These are phyloP conservation scores for Amblyopsis hoosieri DNA, from an alignment of 2,797 vertebrate genomes.

Conservation along the genomic window DNA sequence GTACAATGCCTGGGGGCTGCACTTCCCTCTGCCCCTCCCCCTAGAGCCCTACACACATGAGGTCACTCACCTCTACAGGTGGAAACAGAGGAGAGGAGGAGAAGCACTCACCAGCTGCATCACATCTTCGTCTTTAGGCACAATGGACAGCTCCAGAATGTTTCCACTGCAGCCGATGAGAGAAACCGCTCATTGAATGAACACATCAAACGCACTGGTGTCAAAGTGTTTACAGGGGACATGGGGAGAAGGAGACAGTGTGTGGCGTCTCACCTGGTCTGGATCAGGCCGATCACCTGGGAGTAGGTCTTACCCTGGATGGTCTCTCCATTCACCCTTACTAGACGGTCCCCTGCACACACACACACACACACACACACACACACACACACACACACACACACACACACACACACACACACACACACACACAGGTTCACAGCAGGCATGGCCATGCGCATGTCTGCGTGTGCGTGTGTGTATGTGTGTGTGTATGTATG, in stretches of 20 bases:
- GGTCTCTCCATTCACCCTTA: conserved; percentile 93
- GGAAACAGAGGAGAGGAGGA: conserved; percentile 43
- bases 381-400: conserved; percentile 1
- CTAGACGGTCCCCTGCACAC: conserved; percentile 88
- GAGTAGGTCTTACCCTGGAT: conserved; percentile 95
- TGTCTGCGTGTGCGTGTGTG: neutral
- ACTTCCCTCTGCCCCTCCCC: too few relatives aligned
- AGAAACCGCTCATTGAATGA: too few relatives aligned
- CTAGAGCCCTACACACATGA: too few relatives aligned
- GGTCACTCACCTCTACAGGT: neutral
- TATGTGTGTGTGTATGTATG: too few relatives aligned
- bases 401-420: conserved; percentile 21
- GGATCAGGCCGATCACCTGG: conserved; percentile 93
- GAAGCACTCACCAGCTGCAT: conserved; percentile 93
- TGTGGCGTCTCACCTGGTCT: conserved; percentile 85
- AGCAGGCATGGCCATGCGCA: neutral
- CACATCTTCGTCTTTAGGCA: conserved; percentile 96
- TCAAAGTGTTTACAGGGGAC: too few relatives aligned
- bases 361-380: conserved; percentile 1
- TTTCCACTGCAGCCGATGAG: conserved; percentile 76
- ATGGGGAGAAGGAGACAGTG: neutral
- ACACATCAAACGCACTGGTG: too few relatives aligned
- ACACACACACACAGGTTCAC: conserved; percentile 7
- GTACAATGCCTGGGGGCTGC: too few relatives aligned
- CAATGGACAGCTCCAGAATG: conserved; percentile 90